phyloP scores from a whole-genome alignment of 2,888 invertebrate species.

The Eugnorisma glareosa region DNA sequence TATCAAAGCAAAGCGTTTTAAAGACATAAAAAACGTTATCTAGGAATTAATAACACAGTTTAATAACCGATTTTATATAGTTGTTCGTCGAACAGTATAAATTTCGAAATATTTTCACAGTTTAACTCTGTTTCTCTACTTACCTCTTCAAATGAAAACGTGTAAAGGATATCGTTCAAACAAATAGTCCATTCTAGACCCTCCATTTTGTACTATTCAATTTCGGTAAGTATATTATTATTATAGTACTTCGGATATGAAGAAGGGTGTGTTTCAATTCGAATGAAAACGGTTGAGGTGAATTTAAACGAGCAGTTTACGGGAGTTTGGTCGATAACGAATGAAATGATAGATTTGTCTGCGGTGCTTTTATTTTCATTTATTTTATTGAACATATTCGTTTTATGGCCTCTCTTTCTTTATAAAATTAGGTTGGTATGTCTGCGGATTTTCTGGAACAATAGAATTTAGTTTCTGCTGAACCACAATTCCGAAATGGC shows the following conservation, averaged over 20 bases:
- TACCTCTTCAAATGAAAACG: conserved; percentile 39
- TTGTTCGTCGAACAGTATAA: neutral
- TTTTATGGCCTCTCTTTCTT: neutral
- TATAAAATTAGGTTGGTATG: neutral
- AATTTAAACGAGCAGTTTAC: conserved; percentile 62
- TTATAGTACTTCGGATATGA: conserved; percentile 51
- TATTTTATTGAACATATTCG: neutral
- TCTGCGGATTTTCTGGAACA: conserved; percentile 4
- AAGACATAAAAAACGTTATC: neutral
- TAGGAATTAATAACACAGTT: neutral
- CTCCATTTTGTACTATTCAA: conserved; percentile 58
- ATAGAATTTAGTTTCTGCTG: conserved; percentile 22
- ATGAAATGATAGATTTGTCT: conserved; percentile 48
- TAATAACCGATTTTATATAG: neutral
- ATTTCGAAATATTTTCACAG: neutral
- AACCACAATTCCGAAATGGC: conserved; percentile 36
- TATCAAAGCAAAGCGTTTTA: neutral
- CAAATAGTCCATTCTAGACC: conserved; percentile 48
- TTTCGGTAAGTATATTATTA: conserved; percentile 63
- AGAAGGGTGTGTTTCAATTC: conserved; percentile 56
- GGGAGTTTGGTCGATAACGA: conserved; percentile 36
- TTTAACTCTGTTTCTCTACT: conserved; percentile 7
- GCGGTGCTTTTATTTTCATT: conserved; percentile 15
- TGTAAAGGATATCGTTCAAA: conserved; percentile 44
- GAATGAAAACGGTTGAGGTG: conserved; percentile 52